Conservation (phyloP, 2,113 vertebrate genomes). For the Ammodytes marinus region DNA sequence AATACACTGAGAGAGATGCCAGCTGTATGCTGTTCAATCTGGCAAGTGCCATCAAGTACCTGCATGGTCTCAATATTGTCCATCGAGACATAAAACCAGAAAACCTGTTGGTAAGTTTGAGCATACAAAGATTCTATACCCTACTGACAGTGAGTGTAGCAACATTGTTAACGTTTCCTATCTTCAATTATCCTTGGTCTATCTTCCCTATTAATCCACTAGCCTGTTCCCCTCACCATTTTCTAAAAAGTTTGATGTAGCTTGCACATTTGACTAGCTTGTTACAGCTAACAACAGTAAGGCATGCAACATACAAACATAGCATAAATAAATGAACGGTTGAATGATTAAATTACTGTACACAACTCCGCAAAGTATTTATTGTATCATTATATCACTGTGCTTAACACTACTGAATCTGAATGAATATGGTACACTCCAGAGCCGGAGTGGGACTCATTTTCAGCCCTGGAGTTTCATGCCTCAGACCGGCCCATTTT, state of each 20-base stretch:
- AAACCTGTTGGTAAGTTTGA: constrained; percentile 93
- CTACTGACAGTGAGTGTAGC: neutral
- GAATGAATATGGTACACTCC: neutral
- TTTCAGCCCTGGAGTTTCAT: too few species aligned
- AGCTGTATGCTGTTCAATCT: constrained; percentile 98
- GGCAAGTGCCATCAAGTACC: constrained; percentile 97
- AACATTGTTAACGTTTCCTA: neutral
- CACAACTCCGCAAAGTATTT: neutral
- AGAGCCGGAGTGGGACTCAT: too few species aligned
- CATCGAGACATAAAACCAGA: constrained; percentile 99
- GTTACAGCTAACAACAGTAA: neutral
- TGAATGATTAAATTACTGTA: neutral
- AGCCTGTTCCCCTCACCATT: neutral
- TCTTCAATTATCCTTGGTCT: neutral
- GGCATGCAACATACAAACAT: neutral
- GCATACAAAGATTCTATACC: neutral
- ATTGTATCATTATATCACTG: neutral
- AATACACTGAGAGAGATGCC: constrained; percentile 97
- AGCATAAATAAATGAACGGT: neutral
- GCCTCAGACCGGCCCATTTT: too few species aligned
- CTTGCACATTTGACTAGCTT: neutral
- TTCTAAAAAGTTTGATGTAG: neutral
- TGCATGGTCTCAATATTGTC: constrained; percentile 96
- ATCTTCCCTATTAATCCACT: neutral
- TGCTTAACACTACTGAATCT: neutral